Evolutionary conservation across 2,888 invertebrate species (phyloP).

Genomic region (Lumbricus terrestris): DNA sequence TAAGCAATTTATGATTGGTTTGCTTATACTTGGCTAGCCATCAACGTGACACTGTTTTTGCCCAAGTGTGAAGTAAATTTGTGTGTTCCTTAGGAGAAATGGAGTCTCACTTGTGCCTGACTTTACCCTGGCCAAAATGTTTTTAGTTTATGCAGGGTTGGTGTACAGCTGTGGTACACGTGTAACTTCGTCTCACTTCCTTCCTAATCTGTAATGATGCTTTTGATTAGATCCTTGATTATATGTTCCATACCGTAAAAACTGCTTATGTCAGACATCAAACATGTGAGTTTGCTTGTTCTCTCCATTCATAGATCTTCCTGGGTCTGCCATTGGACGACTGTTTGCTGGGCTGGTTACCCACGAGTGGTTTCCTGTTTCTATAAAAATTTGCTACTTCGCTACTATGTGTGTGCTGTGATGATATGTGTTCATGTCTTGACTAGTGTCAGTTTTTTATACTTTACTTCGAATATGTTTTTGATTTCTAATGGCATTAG

Average conservation of each 20-base stretch:
- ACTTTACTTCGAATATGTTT: not conserved
- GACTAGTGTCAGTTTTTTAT: not conserved
- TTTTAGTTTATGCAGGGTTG: not conserved
- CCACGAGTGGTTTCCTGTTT: not conserved
- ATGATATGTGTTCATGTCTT: not conserved
- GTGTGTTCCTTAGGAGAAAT: not conserved
- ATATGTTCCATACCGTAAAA: not conserved
- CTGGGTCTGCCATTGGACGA: not conserved
- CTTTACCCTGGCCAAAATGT: not conserved
- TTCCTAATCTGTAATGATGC: not conserved
- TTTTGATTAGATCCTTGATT: not conserved
- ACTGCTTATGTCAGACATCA: not conserved
- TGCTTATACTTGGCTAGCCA: not conserved
- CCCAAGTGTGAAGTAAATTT: not conserved
- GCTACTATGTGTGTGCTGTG: not conserved
- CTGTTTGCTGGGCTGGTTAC: not conserved
- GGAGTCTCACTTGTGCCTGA: not conserved
- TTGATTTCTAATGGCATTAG: constrained; percentile 3
- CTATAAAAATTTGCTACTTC: not conserved
- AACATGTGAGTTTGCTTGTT: not conserved
- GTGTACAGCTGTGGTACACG: not conserved
- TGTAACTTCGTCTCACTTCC: not conserved
- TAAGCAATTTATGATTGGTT: not conserved
- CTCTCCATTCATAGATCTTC: not conserved
- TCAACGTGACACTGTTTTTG: not conserved